Conservation (phyloP, 2,113 vertebrate species). For the Chlorocebus sabaeus region DNA sequence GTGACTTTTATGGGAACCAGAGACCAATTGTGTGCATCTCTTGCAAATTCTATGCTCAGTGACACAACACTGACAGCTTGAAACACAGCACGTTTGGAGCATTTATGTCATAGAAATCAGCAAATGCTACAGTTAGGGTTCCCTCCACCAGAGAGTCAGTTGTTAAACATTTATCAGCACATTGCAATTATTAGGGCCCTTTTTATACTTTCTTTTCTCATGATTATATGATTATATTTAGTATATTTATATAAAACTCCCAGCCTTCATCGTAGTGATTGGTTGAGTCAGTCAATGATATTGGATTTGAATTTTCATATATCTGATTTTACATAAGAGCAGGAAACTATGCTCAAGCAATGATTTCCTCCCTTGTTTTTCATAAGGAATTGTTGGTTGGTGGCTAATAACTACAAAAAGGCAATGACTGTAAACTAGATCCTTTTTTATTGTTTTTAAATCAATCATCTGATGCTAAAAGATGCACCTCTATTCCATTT, state of each 20-base stretch:
- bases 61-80: background rate
- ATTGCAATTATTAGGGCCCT: background rate
- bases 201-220: slow-evolving; percentile 2
- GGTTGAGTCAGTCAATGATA: background rate
- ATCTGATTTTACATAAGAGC: slow-evolving; percentile 35
- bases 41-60: background rate
- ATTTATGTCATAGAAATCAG: background rate
- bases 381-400: background rate
- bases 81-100: background rate
- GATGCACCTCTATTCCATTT: background rate
- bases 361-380: background rate
- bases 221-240: background rate
- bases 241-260: slow-evolving; percentile 7
- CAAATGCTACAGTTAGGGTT: background rate
- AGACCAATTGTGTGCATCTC: background rate
- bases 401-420: background rate
- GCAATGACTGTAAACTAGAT: background rate
- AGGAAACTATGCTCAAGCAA: background rate
- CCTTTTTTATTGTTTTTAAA: background rate
- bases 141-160: background rate
- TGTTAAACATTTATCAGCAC: background rate
- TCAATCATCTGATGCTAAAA: background rate
- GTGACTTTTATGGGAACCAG: background rate
- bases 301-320: background rate
- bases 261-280: background rate